These are phyloP conservation scores for Nothocercus nigrocapillus DNA, from an alignment of 2,113 vertebrate species.

Conservation along the genomic window DNA sequence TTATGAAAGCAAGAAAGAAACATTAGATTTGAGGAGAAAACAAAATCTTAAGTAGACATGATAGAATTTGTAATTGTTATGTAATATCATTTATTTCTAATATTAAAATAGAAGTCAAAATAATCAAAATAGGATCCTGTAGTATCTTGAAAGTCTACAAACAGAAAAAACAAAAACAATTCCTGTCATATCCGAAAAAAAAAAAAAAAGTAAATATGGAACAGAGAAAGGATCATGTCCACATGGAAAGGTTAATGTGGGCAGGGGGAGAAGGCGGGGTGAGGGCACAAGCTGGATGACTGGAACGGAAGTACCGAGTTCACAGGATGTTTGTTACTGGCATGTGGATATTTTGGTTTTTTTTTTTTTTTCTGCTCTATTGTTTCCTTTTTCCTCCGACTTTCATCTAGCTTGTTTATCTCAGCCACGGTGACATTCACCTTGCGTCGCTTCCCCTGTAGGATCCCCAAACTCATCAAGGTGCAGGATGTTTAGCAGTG, in stretches of 20 bases:
- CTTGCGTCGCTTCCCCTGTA: not conserved
- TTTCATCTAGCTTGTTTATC: not conserved
- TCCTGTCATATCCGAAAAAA: not conserved
- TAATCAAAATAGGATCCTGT: not conserved
- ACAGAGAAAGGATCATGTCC: not conserved
- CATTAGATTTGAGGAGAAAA: not conserved
- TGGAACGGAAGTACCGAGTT: not conserved
- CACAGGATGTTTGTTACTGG: not conserved
- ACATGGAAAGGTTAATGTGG: not conserved
- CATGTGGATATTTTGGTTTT: not conserved
- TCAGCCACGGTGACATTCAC: not conserved
- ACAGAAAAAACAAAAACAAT: not conserved
- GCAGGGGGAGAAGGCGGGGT: not conserved
- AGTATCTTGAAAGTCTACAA: not conserved
- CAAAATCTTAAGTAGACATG: not conserved
- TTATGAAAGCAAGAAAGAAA: constrained; percentile 6
- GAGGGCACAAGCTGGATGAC: not conserved
- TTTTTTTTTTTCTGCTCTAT: not conserved
- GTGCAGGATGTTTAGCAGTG: not conserved
- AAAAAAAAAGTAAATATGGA: not conserved
- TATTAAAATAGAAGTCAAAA: constrained; percentile 1
- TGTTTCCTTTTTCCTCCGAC: not conserved
- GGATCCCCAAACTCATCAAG: not conserved
- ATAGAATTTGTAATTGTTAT: not conserved
- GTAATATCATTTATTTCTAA: not conserved